phyloP scores from a whole-genome alignment of 1,140 invertebrate genomes.

The Zaprionus africanus region DNA sequence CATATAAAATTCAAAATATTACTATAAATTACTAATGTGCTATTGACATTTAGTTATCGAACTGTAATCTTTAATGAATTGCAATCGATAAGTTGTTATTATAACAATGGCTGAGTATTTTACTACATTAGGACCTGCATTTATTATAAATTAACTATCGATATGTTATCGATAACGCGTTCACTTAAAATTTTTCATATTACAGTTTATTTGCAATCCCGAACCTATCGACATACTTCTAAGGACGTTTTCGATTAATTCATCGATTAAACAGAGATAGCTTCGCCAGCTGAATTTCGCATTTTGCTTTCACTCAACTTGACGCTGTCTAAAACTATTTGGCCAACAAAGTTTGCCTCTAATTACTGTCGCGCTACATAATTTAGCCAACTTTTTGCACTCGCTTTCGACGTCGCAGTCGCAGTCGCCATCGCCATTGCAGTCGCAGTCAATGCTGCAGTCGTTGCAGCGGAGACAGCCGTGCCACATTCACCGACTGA shows the following conservation, averaged over 20 bases:
- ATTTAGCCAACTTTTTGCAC: slow-evolving; percentile 60
- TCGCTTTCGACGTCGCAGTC: slow-evolving; percentile 21
- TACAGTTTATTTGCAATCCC: background rate
- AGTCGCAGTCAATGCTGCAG: slow-evolving; percentile 13
- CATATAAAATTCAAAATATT: too few species aligned
- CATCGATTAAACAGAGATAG: background rate
- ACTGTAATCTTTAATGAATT: background rate
- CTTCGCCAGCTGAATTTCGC: background rate
- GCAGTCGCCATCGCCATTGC: slow-evolving; percentile 14
- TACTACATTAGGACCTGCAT: too few species aligned
- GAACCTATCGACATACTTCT: background rate
- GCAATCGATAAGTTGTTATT: background rate
- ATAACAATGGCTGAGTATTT: too few species aligned
- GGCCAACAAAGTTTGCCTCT: slow-evolving; percentile 73
- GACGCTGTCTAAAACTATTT: slow-evolving; percentile 67
- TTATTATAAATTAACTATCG: background rate
- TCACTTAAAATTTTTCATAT: too few species aligned
- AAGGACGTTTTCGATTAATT: slow-evolving; percentile 1
- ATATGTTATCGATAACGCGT: background rate
- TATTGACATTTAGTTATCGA: background rate
- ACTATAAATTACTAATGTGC: background rate
- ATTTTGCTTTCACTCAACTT: slow-evolving; percentile 5
- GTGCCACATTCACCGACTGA: slow-evolving; percentile 53
- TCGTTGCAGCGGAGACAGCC: slow-evolving; percentile 7
- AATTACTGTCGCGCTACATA: slow-evolving; percentile 79